A percentile compares a stretch with the other conserved stretches of the same genome.
Evolutionary conservation across 2,888 invertebrate genomes (phyloP).

Genomic region (Drosophila subsilvestris): DNA sequence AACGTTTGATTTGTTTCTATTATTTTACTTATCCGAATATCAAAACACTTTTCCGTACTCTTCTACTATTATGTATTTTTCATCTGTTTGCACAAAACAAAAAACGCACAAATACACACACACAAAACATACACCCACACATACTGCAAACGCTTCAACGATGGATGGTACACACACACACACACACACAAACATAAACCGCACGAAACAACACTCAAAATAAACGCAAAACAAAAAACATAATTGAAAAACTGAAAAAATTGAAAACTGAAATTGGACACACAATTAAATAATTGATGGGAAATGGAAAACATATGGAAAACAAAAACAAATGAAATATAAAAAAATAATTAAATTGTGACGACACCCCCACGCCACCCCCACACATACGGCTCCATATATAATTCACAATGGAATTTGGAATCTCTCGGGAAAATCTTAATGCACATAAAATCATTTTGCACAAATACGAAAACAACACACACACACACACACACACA

Average conservation of each 20-base stretch:
- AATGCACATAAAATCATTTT: constrained; percentile 46
- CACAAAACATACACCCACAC: constrained; percentile 40
- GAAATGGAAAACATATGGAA: constrained; percentile 5
- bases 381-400: constrained; percentile 42
- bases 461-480: background rate
- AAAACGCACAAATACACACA: constrained; percentile 43
- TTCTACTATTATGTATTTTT: constrained; percentile 82
- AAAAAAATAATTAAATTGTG: constrained; percentile 48
- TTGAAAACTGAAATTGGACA: constrained; percentile 17
- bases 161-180: constrained; percentile 76
- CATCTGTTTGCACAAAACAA: constrained; percentile 80
- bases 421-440: constrained; percentile 54
- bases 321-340: constrained; percentile 2
- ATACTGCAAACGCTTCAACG: constrained; percentile 81
- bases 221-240: constrained; percentile 6
- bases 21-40: constrained; percentile 60
- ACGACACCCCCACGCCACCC: constrained; percentile 49
- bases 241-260: constrained; percentile 24
- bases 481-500: constrained; percentile 6
- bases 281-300: constrained; percentile 42
- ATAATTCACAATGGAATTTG: constrained; percentile 67
- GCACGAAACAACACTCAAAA: constrained; percentile 34
- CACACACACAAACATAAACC: constrained; percentile 40
- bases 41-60: constrained; percentile 67
- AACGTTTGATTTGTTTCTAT: constrained; percentile 44